phyloP scores from a whole-genome alignment of 2,113 vertebrate genomes.

The Melanocharis versteri region DNA sequence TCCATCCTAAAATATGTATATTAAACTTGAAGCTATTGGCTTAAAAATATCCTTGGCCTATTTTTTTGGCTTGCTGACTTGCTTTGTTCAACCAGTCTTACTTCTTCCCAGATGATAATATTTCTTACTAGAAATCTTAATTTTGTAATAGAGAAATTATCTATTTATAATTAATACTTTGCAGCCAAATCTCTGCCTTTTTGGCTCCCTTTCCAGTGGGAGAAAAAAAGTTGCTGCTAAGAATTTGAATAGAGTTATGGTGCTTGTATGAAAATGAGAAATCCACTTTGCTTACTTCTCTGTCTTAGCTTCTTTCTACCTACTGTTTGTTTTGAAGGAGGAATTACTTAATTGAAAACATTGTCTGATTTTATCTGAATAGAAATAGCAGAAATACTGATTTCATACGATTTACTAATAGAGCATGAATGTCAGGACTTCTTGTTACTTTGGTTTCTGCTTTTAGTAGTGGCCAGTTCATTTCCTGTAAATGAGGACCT shows the following conservation, averaged over 20 bases:
- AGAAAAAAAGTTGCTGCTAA: background rate
- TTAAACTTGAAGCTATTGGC: background rate
- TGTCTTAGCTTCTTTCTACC: background rate
- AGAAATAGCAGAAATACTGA: background rate
- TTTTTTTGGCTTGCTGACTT: background rate
- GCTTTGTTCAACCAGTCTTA: background rate
- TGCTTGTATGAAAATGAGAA: background rate
- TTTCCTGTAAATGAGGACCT: background rate
- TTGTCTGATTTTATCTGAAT: background rate
- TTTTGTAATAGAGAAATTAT: background rate
- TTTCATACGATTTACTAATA: background rate
- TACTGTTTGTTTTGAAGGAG: background rate
- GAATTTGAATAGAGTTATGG: background rate
- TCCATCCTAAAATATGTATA: background rate
- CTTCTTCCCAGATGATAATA: background rate
- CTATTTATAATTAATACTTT: background rate
- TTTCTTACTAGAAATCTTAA: background rate
- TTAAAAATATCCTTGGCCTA: background rate
- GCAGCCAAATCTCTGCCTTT: background rate
- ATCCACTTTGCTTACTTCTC: background rate
- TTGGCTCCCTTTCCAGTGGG: background rate
- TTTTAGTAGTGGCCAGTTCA: background rate
- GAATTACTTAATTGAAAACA: background rate
- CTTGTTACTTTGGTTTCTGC: background rate
- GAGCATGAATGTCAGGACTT: background rate